Base-by-base conservation (phyloP, 2,888 invertebrate genomes). In the Platypus cylindrus region DNA sequence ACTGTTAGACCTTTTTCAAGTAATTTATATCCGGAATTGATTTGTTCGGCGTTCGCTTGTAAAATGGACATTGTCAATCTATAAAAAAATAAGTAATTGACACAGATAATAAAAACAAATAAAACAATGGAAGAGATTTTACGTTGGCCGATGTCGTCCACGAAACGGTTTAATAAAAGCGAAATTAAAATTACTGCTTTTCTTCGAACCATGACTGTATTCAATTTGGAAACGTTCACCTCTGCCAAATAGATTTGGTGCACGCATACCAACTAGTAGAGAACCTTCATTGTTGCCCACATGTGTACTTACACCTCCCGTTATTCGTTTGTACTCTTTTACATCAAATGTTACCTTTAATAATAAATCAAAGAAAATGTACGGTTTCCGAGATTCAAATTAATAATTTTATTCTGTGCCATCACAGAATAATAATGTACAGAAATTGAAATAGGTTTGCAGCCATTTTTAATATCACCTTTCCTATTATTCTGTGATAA, bases 281-380 rank as follows among this genome's bases (percentile, higher is more conserved):
- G 85, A 82, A 2, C 89, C 93, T 56, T 94, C 91, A 57, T 93
- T 91, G 55, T 90, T 86, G 15, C 89, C 90, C 40, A 93, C 78
- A 45, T 82, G 75, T 0, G 91, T 90, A 52, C 80, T 85, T 22
- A 91, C 70, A 0, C 84, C 83, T 12, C 91, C 94, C 34, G 79
- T 75, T 14, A 91, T 57, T n/a, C 85, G 66, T 11, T 79, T 78
- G 46, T 80, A 58, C 62, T 97, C 95, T 34, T 73, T 71, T 24
- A 93, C 93, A 46, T 78, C 75, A 55, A 91, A 91, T 13, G 86
- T 86, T 22, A 93, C 78, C 73, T 85, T 62, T 30, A 56, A 52
- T 20, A 29, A 17, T 9, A 34, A 22, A 27, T 17, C 26, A 7
- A 26, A 11, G 7, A n/a, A 5, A 26, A 26, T 26, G 26, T 26